A percentile compares a stretch with the other conserved stretches of the same genome.
These are phyloP conservation scores for Itoplectis maculator DNA, from an alignment of 2,888 invertebrate species.

Conservation along the genomic window DNA sequence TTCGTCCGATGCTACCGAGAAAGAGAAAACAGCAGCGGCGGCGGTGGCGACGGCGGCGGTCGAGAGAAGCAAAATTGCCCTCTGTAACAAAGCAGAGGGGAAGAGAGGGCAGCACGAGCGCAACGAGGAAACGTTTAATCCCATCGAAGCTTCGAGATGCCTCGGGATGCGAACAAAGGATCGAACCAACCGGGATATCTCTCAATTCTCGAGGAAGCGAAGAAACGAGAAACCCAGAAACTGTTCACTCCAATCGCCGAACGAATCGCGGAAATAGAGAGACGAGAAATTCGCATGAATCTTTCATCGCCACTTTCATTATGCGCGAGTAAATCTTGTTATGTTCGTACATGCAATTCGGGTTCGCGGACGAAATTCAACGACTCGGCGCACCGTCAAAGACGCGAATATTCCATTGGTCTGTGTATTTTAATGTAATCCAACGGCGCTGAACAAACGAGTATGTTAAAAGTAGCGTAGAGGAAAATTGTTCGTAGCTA, in stretches of 20 bases:
- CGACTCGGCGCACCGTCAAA: neutral
- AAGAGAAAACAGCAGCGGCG: constrained; percentile 36
- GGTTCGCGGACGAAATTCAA: constrained; percentile 8
- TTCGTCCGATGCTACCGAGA: constrained; percentile 39
- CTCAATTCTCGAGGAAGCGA: neutral
- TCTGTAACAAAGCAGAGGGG: constrained; percentile 39
- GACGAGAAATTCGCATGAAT: constrained; percentile 9
- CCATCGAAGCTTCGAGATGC: constrained; percentile 53
- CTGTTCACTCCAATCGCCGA: constrained; percentile 12
- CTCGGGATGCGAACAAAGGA: constrained; percentile 38
- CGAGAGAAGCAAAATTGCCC: constrained; percentile 25
- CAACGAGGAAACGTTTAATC: constrained; percentile 59
- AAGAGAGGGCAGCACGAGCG: constrained; percentile 18
- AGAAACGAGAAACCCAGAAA: constrained; percentile 25
- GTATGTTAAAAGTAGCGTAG: constrained; percentile 25
- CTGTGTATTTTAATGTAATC: constrained; percentile 13
- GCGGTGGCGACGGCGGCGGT: too few species aligned
- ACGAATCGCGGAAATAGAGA: constrained; percentile 21
- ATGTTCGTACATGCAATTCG: neutral
- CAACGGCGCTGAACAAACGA: constrained; percentile 12
- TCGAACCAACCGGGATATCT: constrained; percentile 30
- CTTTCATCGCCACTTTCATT: neutral
- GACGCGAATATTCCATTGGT: constrained; percentile 13
- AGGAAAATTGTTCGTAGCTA: constrained; percentile 10
- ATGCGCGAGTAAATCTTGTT: neutral